Base-by-base conservation (phyloP, 1,140 invertebrate species). In the Drosophila nasuta region DNA sequence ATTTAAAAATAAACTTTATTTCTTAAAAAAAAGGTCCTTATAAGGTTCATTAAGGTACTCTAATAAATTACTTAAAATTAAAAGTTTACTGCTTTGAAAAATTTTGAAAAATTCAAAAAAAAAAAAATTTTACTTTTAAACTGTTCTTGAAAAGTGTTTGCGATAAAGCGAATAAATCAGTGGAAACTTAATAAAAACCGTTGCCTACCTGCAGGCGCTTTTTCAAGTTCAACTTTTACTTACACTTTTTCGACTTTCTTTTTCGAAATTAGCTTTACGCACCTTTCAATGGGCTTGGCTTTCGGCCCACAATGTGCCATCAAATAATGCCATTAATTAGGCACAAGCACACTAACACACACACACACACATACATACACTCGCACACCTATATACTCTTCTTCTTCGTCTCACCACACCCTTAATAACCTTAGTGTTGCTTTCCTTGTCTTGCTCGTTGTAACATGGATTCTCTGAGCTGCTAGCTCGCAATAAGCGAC, bases 311-410 rank as follows among this genome's bases (percentile, higher is more conserved):
- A 38, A 25, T 25, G 35, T 41, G 33, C 74, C 79, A 88, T 88
- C 79, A 88, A 83, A 87, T 88, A 87, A 88, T 88, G 80, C 77
- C 80, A 87, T 87, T 87, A 87, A 88, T 88, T 87, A 87, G 82
- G 71, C 65, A 68, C 69, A 77, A 77, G 65, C 67, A 59, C 75
- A 48, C 25, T 62, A 35, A 68, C 54, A 66, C 62, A 62, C 46
- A 75, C 46, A 59, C 60, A n/a, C 63, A 58, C 46, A 72, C 30
- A 59, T 56, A n/a, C 63, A 58, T 46, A 72, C 30, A 20, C 2
- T 25, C 3, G 20, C 20, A 25, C 20, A 25, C 20, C 20, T 25
- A 25, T 25, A 25, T 25, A 25, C 20, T 25, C 20, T 25, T 4
- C 20, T 25, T 33, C 30, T 25, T 33, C 30, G 41, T 3, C 35